Percentiles rank a stretch among this genome's conserved stretches.
These are phyloP conservation scores for Machaerirhynchus nigripectus DNA, from an alignment of 2,113 vertebrate genomes.

Conservation along the genomic window DNA sequence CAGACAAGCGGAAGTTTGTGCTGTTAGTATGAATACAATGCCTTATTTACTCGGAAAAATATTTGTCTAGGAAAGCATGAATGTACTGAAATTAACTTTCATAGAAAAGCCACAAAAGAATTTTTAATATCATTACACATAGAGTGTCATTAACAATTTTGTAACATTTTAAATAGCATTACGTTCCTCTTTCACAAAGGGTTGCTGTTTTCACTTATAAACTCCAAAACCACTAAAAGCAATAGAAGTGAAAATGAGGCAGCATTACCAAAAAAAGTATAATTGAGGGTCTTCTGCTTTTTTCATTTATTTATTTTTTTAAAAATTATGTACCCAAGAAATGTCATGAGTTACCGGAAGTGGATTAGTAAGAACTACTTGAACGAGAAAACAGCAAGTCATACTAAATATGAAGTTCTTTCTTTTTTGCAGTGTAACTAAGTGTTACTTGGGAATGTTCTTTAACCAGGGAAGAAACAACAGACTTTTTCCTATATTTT, in stretches of 20 bases:
- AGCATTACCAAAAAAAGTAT: background rate
- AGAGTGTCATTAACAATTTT: background rate
- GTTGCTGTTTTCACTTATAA: background rate
- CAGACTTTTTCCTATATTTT: background rate
- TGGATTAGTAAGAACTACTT: background rate
- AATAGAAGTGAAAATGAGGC: background rate
- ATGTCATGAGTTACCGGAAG: background rate
- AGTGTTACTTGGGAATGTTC: background rate
- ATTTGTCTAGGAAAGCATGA: background rate
- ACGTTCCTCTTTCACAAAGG: background rate
- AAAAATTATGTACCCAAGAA: background rate
- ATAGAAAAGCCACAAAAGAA: background rate
- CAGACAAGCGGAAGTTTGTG: background rate
- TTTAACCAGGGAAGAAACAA: background rate
- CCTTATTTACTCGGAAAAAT: background rate
- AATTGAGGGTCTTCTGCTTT: background rate
- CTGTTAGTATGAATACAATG: background rate
- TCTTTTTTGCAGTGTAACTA: background rate
- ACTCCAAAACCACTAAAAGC: background rate
- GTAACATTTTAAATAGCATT: background rate
- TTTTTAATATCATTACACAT: background rate
- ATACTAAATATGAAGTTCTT: background rate
- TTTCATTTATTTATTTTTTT: background rate
- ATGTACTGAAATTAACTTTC: background rate
- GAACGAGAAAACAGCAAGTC: background rate